Evolutionary conservation across 2,797 vertebrate species (phyloP), one percentile per base, ranked within the genome.

Genomic region (Xenopus petersii): DNA sequence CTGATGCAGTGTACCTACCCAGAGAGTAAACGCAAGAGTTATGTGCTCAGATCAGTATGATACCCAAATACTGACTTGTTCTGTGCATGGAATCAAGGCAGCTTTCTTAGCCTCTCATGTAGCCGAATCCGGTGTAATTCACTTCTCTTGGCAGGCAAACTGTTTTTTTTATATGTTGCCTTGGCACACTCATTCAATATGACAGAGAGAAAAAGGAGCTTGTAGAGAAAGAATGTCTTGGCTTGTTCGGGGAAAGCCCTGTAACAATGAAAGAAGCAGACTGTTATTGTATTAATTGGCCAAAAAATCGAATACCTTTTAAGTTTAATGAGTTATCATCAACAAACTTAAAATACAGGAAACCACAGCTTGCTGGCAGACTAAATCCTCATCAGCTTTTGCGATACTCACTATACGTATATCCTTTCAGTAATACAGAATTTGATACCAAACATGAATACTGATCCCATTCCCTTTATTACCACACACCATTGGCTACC

Each of bases 121-220:
- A n/a, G 67, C 55, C 42, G 61, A 61, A 62, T 71, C 70, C 70
- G 47, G 70, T 71, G 59, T 63, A 63, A 63, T 71, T 71, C 70
- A 71, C 21, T 60, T 62, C 58, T 49, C 36, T 71, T 71, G 69
- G 69, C 69, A 62, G 12, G 24, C n/a, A 58, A 0, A 26, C 42
- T 63, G 46, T 49, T 71, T 62, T 58, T 48, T 56, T 42, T 42
- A 12, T 51, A 63, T 71, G 24, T 46, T 71, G 15, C 24, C 70
- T n/a, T 71, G 70, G 70, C 70, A 63, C 16, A 46, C 59, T 49
- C 61, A 63, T 36, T 26, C 47, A 71, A 2, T 17, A n/a, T 17
- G 21, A 54, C 42, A 63, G 21, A 62, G 33, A 5, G 26, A 71
- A 71, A n/a, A 71, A 51, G 59, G 12, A 13, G 69, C 48, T 62